These are phyloP conservation scores for Drosophila melanica DNA, from an alignment of 1,140 invertebrate genomes.

Conservation along the genomic window DNA sequence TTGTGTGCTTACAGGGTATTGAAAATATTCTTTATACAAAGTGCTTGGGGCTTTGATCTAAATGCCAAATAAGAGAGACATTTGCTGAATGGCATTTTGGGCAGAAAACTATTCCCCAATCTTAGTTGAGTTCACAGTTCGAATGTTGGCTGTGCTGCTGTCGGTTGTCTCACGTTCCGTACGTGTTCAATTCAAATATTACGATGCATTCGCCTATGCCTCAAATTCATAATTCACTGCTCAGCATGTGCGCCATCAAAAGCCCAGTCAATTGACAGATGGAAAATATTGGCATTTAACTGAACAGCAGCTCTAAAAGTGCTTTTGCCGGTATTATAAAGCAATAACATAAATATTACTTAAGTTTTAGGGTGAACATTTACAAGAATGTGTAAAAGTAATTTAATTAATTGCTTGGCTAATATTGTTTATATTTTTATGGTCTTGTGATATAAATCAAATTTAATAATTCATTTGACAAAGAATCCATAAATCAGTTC, in stretches of 20 bases:
- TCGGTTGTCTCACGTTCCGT: conserved; percentile 50
- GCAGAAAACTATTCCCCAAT: conserved; percentile 48
- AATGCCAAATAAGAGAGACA: conserved; percentile 15
- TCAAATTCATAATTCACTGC: conserved; percentile 45
- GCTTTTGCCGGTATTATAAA: conserved; percentile 9
- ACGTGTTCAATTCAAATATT: conserved; percentile 71
- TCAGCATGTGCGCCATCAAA: conserved; percentile 25
- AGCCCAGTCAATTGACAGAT: conserved; percentile 42
- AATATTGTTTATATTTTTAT: too few relatives aligned
- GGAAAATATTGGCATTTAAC: conserved; percentile 36
- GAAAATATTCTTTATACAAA: conserved; percentile 57
- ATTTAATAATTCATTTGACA: too few relatives aligned
- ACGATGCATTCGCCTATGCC: conserved; percentile 46
- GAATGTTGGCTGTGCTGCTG: conserved; percentile 1
- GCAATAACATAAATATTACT: background rate
- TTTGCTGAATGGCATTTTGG: conserved; percentile 17
- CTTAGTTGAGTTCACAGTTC: conserved; percentile 12
- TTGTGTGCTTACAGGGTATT: background rate
- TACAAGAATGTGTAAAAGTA: too few relatives aligned
- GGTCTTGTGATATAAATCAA: too few relatives aligned
- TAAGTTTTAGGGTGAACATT: background rate
- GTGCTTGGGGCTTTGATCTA: conserved; percentile 17
- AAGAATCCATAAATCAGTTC: too few relatives aligned
- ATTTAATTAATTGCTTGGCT: too few relatives aligned
- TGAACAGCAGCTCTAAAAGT: conserved; percentile 7